phyloP scores from a whole-genome alignment of 37 sponge, comb jelly and placozoan genomes.

The Aphrocallistes beatrix region DNA sequence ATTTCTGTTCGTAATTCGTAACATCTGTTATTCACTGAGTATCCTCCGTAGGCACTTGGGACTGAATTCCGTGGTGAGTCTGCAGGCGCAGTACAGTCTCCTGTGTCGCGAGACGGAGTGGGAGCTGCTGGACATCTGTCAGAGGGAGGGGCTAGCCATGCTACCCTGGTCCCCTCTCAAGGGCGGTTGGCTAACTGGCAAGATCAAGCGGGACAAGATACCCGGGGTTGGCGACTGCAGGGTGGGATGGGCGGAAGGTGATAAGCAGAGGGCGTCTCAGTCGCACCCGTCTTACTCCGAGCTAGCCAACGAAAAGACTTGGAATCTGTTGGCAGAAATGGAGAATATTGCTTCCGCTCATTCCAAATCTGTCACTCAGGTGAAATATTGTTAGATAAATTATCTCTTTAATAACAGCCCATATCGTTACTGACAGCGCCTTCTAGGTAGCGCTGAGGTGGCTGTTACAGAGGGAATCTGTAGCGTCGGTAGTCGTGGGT shows the following conservation, averaged over 20 bases:
- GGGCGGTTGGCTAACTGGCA: conserved; percentile 71
- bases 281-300: conserved; percentile 43
- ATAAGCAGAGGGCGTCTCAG: conserved; percentile 33
- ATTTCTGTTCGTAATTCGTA: no score
- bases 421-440: no score
- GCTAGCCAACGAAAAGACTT: conserved; percentile 42
- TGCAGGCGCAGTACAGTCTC: conserved; percentile 78
- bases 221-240: conserved; percentile 35
- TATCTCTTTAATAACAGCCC: no score
- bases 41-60: not conserved
- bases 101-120: conserved; percentile 79
- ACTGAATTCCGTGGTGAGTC: not conserved
- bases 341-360: conserved; percentile 35
- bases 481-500: conserved; percentile 68
- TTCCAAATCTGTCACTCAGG: not conserved
- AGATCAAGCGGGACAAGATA: conserved; percentile 36
- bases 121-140: conserved; percentile 76
- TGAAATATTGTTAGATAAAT: no score
- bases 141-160: conserved; percentile 65
- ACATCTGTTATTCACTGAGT: no score
- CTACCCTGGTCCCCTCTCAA: conserved; percentile 90
- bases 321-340: conserved; percentile 50
- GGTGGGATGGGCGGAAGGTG: conserved; percentile 56
- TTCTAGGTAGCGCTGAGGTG: conserved; percentile 83
- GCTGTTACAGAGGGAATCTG: conserved; percentile 55